phyloP scores from a whole-genome alignment of 2,797 vertebrate species.

The Picus viridis region DNA sequence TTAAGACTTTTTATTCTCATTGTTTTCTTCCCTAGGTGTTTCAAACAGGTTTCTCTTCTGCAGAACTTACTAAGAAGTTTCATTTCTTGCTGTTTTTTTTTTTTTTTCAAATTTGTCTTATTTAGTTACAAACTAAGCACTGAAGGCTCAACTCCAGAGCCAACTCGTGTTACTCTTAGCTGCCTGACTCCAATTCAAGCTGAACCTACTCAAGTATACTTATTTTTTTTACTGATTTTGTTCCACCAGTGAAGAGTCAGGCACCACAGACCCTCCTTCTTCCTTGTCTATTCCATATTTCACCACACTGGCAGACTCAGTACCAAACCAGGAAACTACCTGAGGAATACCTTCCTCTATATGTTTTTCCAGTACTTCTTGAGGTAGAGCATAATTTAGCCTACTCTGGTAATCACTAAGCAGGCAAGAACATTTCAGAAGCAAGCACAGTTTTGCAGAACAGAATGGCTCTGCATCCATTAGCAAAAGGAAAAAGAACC shows the following conservation, averaged over 20 bases:
- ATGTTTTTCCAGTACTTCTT: not conserved
- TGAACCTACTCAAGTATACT: not conserved
- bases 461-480: not conserved
- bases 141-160: not conserved
- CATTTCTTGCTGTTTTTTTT: not conserved
- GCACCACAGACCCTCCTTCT: not conserved
- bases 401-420: not conserved
- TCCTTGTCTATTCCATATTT: not conserved
- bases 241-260: not conserved
- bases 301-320: not conserved
- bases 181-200: not conserved
- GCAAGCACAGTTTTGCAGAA: accelerated
- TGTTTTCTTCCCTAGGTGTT: not conserved
- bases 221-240: not conserved
- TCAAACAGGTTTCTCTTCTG: not conserved
- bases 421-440: accelerated
- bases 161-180: not conserved
- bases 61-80: not conserved
- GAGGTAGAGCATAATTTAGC: not conserved
- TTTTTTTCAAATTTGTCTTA: not conserved
- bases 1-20: not conserved
- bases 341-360: not conserved
- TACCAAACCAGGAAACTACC: not conserved
- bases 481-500: not conserved
- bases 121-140: not conserved